Evolutionary conservation across 2,113 vertebrate genomes (phyloP).

Genomic region (Odontophorus gujanensis): DNA sequence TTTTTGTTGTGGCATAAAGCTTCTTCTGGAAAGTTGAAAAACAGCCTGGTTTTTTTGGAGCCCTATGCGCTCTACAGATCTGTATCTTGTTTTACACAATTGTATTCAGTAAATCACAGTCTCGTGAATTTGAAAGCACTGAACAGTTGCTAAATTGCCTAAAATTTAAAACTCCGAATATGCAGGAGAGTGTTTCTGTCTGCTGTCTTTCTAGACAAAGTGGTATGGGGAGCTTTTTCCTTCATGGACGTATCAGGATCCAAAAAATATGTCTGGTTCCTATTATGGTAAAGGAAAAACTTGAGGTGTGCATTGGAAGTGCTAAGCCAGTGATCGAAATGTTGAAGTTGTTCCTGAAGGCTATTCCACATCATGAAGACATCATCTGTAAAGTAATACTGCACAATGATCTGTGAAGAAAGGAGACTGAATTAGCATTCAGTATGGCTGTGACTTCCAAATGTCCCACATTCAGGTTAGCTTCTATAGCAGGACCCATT

Average conservation of each 20-base stretch:
- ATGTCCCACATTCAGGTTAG: neutral
- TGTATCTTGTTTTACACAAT: neutral
- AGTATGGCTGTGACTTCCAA: constrained; percentile 11
- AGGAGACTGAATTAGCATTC: constrained; percentile 4
- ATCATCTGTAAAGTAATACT: constrained; percentile 63
- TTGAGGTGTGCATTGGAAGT: constrained; percentile 68
- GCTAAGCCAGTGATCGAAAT: constrained; percentile 73
- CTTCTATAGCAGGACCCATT: neutral
- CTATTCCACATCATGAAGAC: constrained; percentile 70
- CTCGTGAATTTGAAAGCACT: neutral
- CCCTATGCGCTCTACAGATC: neutral
- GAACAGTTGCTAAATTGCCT: constrained; percentile 20
- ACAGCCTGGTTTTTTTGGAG: neutral
- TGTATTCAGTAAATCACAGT: neutral
- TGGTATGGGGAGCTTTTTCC: constrained; percentile 27
- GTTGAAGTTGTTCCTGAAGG: constrained; percentile 65
- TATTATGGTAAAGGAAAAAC: constrained; percentile 67
- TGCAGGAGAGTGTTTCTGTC: neutral
- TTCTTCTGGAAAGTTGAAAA: constrained; percentile 41
- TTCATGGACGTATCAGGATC: constrained; percentile 35
- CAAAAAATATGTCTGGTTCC: constrained; percentile 69
- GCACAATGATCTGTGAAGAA: constrained; percentile 59
- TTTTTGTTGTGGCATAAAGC: constrained; percentile 35
- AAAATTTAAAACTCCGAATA: constrained; percentile 5
- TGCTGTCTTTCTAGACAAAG: constrained; percentile 38